These are phyloP conservation scores for Plutomurus gul DNA, from an alignment of 1,140 invertebrate genomes.

Conservation along the genomic window DNA sequence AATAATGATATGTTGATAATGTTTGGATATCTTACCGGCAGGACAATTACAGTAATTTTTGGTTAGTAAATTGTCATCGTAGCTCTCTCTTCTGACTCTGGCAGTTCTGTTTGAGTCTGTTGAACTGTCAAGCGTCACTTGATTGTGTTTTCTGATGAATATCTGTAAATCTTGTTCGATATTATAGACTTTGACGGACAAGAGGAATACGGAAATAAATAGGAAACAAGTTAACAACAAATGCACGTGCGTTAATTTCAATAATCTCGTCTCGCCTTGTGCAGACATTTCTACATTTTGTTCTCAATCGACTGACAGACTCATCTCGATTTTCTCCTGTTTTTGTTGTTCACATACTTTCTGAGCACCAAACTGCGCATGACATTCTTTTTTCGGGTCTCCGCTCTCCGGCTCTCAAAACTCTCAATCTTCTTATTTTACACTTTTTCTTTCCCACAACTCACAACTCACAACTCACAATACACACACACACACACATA, in stretches of 20 bases:
- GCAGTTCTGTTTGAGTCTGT: not conserved
- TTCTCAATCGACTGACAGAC: conserved; percentile 14
- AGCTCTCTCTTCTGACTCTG: not conserved
- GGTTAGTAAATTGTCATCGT: conserved; percentile 22
- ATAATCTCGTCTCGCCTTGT: conserved; percentile 28
- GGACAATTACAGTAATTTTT: conserved; percentile 26
- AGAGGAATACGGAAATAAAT: not conserved
- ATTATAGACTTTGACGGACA: not conserved
- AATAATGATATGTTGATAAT: not conserved
- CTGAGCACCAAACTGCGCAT: not conserved
- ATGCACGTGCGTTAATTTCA: conserved; percentile 23
- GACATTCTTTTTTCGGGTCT: too few relatives aligned
- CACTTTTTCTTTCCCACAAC: too few relatives aligned
- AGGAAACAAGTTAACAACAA: conserved; percentile 29
- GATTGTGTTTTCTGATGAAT: not conserved
- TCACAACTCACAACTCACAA: too few relatives aligned
- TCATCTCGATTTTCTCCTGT: conserved; percentile 20
- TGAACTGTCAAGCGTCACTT: too few relatives aligned
- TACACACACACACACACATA: too few relatives aligned
- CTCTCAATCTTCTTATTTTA: too few relatives aligned
- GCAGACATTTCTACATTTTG: conserved; percentile 29
- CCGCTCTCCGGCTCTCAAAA: too few relatives aligned
- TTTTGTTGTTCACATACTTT: conserved; percentile 14
- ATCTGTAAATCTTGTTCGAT: not conserved
- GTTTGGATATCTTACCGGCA: not conserved